Evolutionary conservation across 1,140 invertebrate species (phyloP).

Genomic region (Orchesella cincta): DNA sequence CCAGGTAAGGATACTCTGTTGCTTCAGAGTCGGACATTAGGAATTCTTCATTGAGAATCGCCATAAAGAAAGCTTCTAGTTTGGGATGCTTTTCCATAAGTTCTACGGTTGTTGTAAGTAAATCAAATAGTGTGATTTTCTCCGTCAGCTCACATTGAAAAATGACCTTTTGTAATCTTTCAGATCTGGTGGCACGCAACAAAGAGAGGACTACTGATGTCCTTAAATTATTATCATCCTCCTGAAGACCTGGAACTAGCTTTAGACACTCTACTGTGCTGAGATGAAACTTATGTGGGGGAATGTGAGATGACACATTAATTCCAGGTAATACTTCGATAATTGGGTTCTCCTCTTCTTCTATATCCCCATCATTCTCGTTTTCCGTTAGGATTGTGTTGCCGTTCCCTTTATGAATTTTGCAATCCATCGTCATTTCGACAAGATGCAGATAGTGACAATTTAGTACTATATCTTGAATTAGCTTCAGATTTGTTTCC

Average conservation of each 20-base stretch:
- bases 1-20: background rate
- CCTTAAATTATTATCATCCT: background rate
- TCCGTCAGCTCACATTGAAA: slow-evolving; percentile 6
- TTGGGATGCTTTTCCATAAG: slow-evolving; percentile 12
- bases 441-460: background rate
- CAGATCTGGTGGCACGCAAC: background rate
- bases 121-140: background rate
- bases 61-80: background rate
- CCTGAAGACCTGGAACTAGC: background rate
- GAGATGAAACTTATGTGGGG: background rate
- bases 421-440: slow-evolving; percentile 11
- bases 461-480: background rate
- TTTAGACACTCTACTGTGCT: background rate
- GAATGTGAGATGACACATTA: background rate
- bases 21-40: background rate
- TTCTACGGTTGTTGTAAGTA: background rate
- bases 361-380: background rate
- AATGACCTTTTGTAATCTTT: background rate
- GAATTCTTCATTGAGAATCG: background rate
- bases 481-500: background rate
- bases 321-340: background rate
- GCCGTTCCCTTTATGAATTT: too few species aligned
- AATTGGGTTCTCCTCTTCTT: background rate
- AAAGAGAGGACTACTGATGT: background rate
- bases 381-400: too few species aligned